Evolutionary conservation across 2,888 invertebrate genomes (phyloP).

Genomic region (Torymus tubicola): DNA sequence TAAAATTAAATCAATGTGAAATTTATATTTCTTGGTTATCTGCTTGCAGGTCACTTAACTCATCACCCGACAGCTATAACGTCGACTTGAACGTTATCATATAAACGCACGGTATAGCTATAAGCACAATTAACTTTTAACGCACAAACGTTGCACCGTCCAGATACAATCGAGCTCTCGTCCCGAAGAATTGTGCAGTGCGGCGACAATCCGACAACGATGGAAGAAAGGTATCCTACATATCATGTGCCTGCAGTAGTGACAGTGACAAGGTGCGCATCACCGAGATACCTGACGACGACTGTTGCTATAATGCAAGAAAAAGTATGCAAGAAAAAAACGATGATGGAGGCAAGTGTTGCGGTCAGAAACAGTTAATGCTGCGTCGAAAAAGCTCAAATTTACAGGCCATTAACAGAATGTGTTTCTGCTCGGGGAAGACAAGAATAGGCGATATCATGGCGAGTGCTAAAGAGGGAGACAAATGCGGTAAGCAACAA

Average conservation of each 20-base stretch:
- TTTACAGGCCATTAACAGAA: not conserved
- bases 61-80: constrained; percentile 73
- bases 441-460: constrained; percentile 3
- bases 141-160: constrained; percentile 23
- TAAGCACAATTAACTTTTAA: constrained; percentile 20
- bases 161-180: constrained; percentile 39
- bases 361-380: no score
- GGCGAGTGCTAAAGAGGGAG: not conserved
- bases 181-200: not conserved
- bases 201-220: no score
- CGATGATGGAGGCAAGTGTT: no score
- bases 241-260: no score
- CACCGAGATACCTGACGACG: no score
- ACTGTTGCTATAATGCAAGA: no score
- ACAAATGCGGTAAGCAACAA: not conserved
- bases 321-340: no score
- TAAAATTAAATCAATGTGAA: not conserved
- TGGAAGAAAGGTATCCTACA: no score
- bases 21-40: constrained; percentile 43
- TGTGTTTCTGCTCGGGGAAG: constrained; percentile 27
- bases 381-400: not conserved
- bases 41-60: constrained; percentile 73
- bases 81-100: constrained; percentile 73
- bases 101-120: constrained; percentile 58
- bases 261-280: no score